Percentiles rank a stretch among this genome's conserved stretches.
Conservation (phyloP, 2,113 vertebrate species). For the Callorhinus ursinus region DNA sequence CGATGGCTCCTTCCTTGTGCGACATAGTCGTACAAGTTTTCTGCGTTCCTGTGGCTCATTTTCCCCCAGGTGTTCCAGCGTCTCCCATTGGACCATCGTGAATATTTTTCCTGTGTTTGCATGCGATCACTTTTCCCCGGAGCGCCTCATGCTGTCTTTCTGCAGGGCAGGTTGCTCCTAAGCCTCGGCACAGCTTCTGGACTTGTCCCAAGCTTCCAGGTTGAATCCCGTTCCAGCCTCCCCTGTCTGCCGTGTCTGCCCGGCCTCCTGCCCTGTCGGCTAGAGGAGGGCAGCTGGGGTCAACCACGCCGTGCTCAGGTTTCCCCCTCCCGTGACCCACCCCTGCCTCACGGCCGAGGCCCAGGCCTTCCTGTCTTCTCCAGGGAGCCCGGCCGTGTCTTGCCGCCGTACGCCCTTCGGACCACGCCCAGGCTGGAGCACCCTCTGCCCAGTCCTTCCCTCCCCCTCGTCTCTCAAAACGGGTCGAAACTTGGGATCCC, state of each 20-base stretch:
- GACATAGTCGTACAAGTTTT: background rate
- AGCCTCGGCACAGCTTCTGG: background rate
- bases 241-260: background rate
- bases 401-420: background rate
- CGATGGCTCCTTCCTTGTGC: background rate
- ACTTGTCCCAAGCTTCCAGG: fast-evolving
- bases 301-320: background rate
- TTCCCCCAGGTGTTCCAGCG: background rate
- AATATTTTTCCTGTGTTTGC: background rate
- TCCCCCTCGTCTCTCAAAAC: background rate
- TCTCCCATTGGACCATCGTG: background rate
- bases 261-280: background rate
- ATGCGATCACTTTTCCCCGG: background rate
- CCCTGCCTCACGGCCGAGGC: background rate
- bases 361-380: background rate
- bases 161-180: background rate
- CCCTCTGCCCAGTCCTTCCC: background rate
- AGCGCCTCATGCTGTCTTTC: background rate
- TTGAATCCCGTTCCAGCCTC: background rate
- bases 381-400: background rate
- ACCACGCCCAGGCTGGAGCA: background rate
- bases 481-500: background rate
- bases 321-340: background rate
- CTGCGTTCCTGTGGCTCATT: background rate
- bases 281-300: background rate